Base-by-base conservation (phyloP, 2,888 invertebrate species). In the Copidosoma aretas region DNA sequence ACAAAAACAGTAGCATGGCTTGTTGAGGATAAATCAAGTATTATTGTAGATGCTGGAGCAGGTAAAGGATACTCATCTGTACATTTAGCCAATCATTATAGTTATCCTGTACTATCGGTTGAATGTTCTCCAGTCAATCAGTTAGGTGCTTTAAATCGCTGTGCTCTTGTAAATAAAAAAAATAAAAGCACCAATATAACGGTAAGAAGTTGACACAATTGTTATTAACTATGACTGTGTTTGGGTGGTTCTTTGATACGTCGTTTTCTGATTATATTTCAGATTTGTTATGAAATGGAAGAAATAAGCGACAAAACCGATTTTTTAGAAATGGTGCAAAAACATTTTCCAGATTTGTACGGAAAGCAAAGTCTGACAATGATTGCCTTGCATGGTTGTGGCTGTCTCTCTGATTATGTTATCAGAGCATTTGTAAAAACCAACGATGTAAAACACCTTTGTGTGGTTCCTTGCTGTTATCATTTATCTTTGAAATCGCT, bases 391-490 rank as follows among this genome's bases (percentile, higher is more conserved):
- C 97, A 97, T 80, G 95, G 96, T 0, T 97, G 97, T 82, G 97
- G 97, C 0, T 90, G 93, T 84, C 85, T 97, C 10, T 91, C 92
- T 0, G 86, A 93, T 1, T 89, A 89, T 15, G 90, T 90, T 52
- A 84, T 95, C 1, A 88, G 89, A 71, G 86, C 93, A 17, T 96
- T 94, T 80, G 79, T 85, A 4, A 76, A 83, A 0, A 88, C 88
- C 68, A 67, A 84, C 0, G 79, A 86, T 32, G 86, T 90, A 0
- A 86, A 85, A 68, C 87, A 89, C 0, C 80, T 95, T 0, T 91
- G 93, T 77, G 92, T 91, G 79, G 92, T 97, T 49, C 94, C 95
- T 0, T 97, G 97, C 81, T 97, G 97, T 80, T 96, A 95, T 84
- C 94, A 97, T 83, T 86, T 97, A 22, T 87, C 86, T 1, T 92